Percentiles rank a stretch among this genome's conserved stretches.
Conservation (phyloP, 2,888 invertebrate species). For the Oscheius myriophilus region DNA sequence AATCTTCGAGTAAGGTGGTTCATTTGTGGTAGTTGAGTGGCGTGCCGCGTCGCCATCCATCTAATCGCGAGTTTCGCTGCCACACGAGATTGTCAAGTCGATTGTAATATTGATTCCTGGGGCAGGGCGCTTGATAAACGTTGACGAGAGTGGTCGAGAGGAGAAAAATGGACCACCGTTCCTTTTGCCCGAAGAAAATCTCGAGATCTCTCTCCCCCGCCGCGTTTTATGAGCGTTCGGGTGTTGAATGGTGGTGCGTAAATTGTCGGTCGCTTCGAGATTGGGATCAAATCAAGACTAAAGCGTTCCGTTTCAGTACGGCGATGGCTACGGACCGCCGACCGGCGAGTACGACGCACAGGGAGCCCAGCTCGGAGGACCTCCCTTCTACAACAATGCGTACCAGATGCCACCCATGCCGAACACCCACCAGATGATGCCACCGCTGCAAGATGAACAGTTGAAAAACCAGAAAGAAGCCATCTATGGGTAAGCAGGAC, state of each 20-base stretch:
- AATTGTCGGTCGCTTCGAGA: conserved; percentile 30
- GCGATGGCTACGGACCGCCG: conserved; percentile 54
- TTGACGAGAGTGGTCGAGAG: too few relatives aligned
- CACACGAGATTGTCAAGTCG: conserved; percentile 31
- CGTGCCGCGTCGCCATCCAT: conserved; percentile 27
- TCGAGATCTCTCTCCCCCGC: conserved; percentile 19
- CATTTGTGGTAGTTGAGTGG: conserved; percentile 18
- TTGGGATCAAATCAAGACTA: conserved; percentile 16
- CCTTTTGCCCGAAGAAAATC: conserved; percentile 6
- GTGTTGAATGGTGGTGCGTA: conserved; percentile 21
- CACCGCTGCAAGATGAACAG: conserved; percentile 43
- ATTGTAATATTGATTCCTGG: conserved; percentile 33
- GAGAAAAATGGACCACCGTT: too few relatives aligned
- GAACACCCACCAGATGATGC: conserved; percentile 43
- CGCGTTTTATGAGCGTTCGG: conserved; percentile 28
- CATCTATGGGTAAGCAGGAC: conserved; percentile 55
- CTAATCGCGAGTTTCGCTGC: conserved; percentile 30
- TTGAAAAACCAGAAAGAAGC: conserved; percentile 66
- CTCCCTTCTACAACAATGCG: conserved; percentile 25
- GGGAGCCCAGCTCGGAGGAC: conserved; percentile 20
- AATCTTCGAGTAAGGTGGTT: too few relatives aligned
- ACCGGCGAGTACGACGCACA: conserved; percentile 39
- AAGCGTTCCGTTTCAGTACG: conserved; percentile 42
- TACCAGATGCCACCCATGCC: conserved; percentile 36
- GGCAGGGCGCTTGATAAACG: too few relatives aligned